Percentiles rank a stretch among this genome's conserved stretches.
Evolutionary conservation across 1,140 invertebrate species (phyloP).

Genomic region (Cotesia chilonis): DNA sequence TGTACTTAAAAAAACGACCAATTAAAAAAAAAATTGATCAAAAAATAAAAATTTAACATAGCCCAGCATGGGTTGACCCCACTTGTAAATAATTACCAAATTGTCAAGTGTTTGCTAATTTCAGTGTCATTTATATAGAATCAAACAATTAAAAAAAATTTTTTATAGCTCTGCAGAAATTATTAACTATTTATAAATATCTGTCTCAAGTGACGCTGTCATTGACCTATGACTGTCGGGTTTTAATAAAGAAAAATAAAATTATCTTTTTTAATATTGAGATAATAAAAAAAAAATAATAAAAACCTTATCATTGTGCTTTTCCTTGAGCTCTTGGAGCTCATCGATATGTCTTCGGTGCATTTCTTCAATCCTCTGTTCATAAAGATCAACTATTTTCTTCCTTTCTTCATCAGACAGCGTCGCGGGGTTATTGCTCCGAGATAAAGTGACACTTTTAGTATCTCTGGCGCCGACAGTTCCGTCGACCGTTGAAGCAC

Average conservation of each 20-base stretch:
- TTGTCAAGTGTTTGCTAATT: too few species aligned
- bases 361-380: constrained; percentile 77
- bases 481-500: constrained; percentile 62
- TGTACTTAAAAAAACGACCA: too few species aligned
- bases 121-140: too few species aligned
- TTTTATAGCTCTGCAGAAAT: too few species aligned
- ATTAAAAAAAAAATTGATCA: too few species aligned
- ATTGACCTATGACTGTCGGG: too few species aligned
- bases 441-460: constrained; percentile 9
- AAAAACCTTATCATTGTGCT: constrained; percentile 78
- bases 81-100: too few species aligned
- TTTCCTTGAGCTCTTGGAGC: constrained; percentile 75
- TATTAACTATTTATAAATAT: too few species aligned
- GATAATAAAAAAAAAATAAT: background rate
- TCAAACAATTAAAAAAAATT: too few species aligned
- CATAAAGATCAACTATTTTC: constrained; percentile 75
- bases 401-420: constrained; percentile 70
- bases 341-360: constrained; percentile 75
- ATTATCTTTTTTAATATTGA: background rate
- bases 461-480: constrained; percentile 65
- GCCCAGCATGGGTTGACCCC: too few species aligned
- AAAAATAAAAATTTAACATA: too few species aligned
- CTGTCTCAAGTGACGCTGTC: too few species aligned
- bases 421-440: constrained; percentile 9
- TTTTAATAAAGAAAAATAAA: background rate